These are phyloP conservation scores for Diplazon laetatorius DNA, from an alignment of 2,888 invertebrate species.

Conservation along the genomic window DNA sequence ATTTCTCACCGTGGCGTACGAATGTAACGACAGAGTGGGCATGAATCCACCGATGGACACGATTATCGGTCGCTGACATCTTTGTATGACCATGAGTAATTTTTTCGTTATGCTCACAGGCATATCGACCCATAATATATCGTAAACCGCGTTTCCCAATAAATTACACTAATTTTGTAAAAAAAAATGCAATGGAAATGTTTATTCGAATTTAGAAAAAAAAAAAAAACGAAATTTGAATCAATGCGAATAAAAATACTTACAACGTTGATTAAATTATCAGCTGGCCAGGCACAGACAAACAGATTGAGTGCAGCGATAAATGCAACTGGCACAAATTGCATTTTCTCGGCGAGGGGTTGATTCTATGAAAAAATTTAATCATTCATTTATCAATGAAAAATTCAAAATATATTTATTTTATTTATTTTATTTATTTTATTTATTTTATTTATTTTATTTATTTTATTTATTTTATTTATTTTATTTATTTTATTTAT, in stretches of 20 bases:
- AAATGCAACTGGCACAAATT: constrained; percentile 16
- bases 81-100: constrained; percentile 7
- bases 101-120: constrained; percentile 15
- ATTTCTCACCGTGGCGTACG: constrained; percentile 56
- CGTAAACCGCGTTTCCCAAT: not conserved
- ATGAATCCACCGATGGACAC: constrained; percentile 58
- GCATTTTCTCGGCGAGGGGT: constrained; percentile 19
- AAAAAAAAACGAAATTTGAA: too few relatives aligned
- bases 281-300: constrained; percentile 50
- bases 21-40: constrained; percentile 62
- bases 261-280: constrained; percentile 55
- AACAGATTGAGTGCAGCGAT: constrained; percentile 39
- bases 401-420: too few relatives aligned
- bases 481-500: too few relatives aligned
- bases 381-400: too few relatives aligned
- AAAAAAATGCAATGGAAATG: not conserved
- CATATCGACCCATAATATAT: constrained; percentile 7
- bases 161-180: constrained; percentile 7
- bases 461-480: too few relatives aligned
- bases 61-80: constrained; percentile 59
- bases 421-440: too few relatives aligned
- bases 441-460: too few relatives aligned
- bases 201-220: not conserved
- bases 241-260: not conserved
- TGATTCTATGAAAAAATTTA: constrained; percentile 17